Percentiles rank a stretch among this genome's conserved stretches.
These are phyloP conservation scores for Octodon degus DNA, from an alignment of 2,113 vertebrate genomes.

Conservation along the genomic window DNA sequence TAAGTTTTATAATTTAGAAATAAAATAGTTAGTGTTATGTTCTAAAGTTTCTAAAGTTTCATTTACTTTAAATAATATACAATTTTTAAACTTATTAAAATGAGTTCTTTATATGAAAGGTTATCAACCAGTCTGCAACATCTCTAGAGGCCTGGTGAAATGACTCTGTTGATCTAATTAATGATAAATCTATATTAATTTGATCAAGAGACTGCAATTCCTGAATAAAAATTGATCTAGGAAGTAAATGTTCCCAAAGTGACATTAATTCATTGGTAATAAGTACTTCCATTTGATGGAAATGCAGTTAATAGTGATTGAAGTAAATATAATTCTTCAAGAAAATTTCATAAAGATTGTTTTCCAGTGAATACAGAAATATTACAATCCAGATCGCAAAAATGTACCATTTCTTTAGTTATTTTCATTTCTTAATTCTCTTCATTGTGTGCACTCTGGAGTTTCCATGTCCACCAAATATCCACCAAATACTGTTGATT, in stretches of 20 bases:
- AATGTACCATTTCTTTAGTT: background rate
- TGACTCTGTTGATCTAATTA: background rate
- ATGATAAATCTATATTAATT: conserved; percentile 36
- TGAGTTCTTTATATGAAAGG: background rate
- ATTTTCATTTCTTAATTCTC: background rate
- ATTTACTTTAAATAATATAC: background rate
- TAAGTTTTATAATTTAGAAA: background rate
- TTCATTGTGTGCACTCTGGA: background rate
- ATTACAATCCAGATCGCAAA: background rate
- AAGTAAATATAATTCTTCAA: conserved; percentile 41
- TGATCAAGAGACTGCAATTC: conserved; percentile 47
- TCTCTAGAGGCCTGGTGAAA: background rate
- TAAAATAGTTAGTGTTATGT: background rate
- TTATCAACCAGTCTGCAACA: background rate
- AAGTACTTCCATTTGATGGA: conserved; percentile 48
- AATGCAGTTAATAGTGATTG: conserved; percentile 61
- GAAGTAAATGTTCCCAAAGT: conserved; percentile 37
- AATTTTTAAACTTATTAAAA: background rate
- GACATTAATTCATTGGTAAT: conserved; percentile 50
- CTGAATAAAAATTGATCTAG: conserved; percentile 59
- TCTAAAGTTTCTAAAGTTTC: background rate
- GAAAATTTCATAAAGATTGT: background rate
- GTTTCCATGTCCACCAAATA: background rate
- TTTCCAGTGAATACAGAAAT: background rate
- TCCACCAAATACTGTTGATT: background rate